phyloP scores from a whole-genome alignment of 1,140 invertebrate genomes.

The Brachionus angularis region DNA sequence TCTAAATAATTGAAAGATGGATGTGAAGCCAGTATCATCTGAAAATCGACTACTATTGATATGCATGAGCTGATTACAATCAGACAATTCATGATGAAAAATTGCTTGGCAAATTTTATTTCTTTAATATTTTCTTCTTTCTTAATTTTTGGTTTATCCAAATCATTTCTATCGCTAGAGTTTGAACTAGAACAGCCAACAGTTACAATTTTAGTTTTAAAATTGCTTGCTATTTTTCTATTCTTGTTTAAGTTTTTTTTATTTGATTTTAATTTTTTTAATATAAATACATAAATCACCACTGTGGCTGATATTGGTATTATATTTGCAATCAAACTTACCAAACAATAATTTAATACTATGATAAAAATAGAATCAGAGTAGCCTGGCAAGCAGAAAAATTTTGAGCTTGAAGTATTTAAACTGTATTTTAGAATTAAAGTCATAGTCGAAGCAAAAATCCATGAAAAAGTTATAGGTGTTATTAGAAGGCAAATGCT shows the following conservation, averaged over 20 bases:
- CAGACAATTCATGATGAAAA: conserved; percentile 7
- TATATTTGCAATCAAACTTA: not conserved
- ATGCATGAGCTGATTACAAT: not conserved
- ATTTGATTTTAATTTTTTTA: not conserved
- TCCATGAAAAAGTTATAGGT: not conserved
- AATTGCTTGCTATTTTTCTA: no score
- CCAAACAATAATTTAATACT: not conserved
- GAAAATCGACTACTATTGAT: conserved; percentile 5
- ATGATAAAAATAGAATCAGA: not conserved
- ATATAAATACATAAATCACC: not conserved
- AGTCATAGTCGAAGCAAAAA: not conserved
- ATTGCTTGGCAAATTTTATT: conserved; percentile 19
- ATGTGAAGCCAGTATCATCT: conserved; percentile 6
- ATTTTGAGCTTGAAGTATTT: not conserved
- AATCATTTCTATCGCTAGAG: no score
- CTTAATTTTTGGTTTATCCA: no score
- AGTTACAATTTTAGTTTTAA: no score
- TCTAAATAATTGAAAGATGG: not conserved
- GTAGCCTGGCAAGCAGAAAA: conserved; percentile 7
- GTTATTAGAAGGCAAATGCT: not conserved
- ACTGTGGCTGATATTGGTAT: not conserved
- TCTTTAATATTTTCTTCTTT: not conserved
- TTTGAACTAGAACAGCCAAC: no score
- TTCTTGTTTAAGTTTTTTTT: not conserved
- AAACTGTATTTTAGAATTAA: conserved; percentile 5